Evolutionary conservation across 2,797 vertebrate species (phyloP), one percentile per base, ranked within the genome.

Genomic region (Muscicapa striata): DNA sequence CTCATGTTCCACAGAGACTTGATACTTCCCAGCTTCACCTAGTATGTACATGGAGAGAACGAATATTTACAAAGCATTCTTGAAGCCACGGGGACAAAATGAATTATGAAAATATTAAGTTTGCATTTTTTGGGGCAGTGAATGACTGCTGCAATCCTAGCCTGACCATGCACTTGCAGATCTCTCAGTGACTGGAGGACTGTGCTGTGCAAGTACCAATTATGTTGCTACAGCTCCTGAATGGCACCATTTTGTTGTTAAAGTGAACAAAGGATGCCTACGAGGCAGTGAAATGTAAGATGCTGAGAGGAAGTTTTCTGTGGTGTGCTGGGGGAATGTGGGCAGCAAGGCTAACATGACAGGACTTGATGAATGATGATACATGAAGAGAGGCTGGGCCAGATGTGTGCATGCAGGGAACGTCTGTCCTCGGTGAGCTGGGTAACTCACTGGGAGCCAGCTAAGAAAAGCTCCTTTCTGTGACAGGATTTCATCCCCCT

Each of bases 291-390:
- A 86, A 86, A 95, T 90, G 95, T 91, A 94, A 93, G 90, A 96
- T 87, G 95, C 70, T 96, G 96, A 97, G 93, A 97, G 93, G 89
- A 83, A 94, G 94, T 94, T 90, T 96, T 95, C 94, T 75, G 83
- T 13, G 64, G 78, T 10, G 11, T 86, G 93, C 91, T 87, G 94
- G 76, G 36, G 40, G 64, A 94, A 93, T 49, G 6, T 6, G 40
- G 89, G 76, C 62, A 69, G 95, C 30, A 64, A 5, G 32, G 78
- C 78, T 66, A 73, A 87, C 82, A 36, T 83, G 43, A 23, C 78
- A 91, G 46, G 66, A 38, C 0, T 2, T 96, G 95, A 94, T 96
- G 96, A 96, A 96, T 95, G 97, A 91, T 40, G n/a, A 58, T 93
- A 93, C 34, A 36, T 0, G 54, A 80, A 19, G 29, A 84, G 70